Evolutionary conservation across 1,140 invertebrate species (phyloP), one percentile per base, ranked within the genome.

Genomic region (Drosophila sproati): DNA sequence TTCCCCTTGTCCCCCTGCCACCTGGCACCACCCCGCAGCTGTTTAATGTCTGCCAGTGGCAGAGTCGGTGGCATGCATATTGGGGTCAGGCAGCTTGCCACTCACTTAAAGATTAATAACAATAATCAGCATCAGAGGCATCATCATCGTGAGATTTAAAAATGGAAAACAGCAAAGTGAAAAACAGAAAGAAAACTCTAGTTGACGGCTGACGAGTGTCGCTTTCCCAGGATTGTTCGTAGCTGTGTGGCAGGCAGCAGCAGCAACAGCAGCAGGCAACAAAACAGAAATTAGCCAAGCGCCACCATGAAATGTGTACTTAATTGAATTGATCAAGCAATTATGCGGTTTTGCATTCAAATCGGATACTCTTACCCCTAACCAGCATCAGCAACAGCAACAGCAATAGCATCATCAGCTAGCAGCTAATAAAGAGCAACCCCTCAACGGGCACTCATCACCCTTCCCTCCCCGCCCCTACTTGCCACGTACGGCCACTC

Each of bases 61-160:
- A 20, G 20, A 20, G 20, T 20, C 20, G 20, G 20, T 20, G 20
- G 20, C 68, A 54, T 59, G 50, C 63, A 73, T 20, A 20, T 68
- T 68, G 72, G 66, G 71, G 71, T 73, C 64, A 69, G 56, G 64
- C 37, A 39, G 70, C 47, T 73, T 68, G 63, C 56, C 71, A 68
- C 72, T 68, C 71, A 73, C 48, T 73, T 61, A 31, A 68, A 64
- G 64, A 73, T 73, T 73, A 73, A 74, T 74, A 70, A 74, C 57
- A 70, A 74, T 74, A 74, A 74, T 74, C 71, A 48, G 71, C 54
- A 2, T 47, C 31, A 52, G 8, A 10, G 4, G 31, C 28, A 31
- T 43, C 29, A 8, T 34, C 20, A 51, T 41, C 43, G 64, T 12
- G 7, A 20, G 12, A 66, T 73, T 66, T 41, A n/a, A 34, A 47